These are phyloP conservation scores for Scleropages formosus DNA, from an alignment of 2,797 vertebrate genomes.

Conservation along the genomic window DNA sequence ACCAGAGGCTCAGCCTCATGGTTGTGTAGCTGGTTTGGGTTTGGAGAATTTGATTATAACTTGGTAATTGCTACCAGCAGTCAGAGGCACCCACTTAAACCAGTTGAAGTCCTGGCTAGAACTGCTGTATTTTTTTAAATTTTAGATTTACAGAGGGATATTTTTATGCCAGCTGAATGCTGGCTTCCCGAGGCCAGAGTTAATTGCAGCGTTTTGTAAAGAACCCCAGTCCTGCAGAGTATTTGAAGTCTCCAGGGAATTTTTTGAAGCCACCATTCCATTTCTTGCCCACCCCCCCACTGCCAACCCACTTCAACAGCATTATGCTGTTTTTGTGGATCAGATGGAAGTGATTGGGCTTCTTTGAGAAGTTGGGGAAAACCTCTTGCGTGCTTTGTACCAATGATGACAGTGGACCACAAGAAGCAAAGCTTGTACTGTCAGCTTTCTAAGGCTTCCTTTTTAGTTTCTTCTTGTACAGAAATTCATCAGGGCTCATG, in stretches of 20 bases:
- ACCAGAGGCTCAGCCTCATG: neutral
- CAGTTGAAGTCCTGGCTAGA: constrained; percentile 44
- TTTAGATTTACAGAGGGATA: constrained; percentile 63
- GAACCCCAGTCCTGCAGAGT: neutral
- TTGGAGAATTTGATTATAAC: constrained; percentile 61
- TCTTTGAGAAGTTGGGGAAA: constrained; percentile 19
- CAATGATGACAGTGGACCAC: neutral
- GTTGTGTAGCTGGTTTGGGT: constrained; percentile 43
- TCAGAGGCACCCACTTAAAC: constrained; percentile 53
- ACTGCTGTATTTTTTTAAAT: constrained; percentile 51
- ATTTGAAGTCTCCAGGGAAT: neutral
- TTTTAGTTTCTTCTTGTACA: neutral
- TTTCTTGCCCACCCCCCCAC: constrained; percentile 25
- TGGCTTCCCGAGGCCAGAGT: neutral
- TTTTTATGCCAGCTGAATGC: constrained; percentile 51
- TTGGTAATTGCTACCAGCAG: constrained; percentile 67
- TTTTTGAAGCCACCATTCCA: neutral
- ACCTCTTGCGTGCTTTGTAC: constrained; percentile 9
- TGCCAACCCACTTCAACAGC: constrained; percentile 54
- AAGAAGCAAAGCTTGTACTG: neutral
- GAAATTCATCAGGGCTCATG: neutral
- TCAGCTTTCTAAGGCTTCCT: neutral
- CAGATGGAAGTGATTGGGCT: constrained; percentile 73
- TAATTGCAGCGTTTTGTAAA: neutral
- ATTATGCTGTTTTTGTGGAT: constrained; percentile 61